Evolutionary conservation across 2,797 vertebrate genomes (phyloP), one percentile per base, ranked within the genome.

Genomic region (Silurus aristotelis): DNA sequence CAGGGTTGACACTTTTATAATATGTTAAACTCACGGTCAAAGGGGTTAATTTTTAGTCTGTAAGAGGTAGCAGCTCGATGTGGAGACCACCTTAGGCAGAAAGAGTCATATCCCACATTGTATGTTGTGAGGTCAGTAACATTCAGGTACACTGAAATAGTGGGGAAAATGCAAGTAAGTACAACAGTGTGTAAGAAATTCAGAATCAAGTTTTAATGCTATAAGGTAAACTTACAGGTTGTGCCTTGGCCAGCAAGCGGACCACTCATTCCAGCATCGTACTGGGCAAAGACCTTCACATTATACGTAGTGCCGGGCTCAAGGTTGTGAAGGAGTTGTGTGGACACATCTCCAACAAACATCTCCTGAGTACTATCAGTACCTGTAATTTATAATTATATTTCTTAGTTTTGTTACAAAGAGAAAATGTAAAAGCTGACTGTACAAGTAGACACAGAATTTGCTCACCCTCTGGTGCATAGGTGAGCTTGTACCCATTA

Each of bases 61-160:
- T 99, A 99, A n/a, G 98, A 99, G 22, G 97, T 97, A 70, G 98
- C 98, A 68, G 97, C 95, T 83, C 97, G 95, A 89, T 99, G 98
- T 87, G 97, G 95, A 2, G 96, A 94, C 98, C 98, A 99, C 83
- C 93, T 93, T 83, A 98, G 90, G 92, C 98, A 99, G 92, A 97
- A 97, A 0, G 94, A 93, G 87, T 99, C 96, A 89, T 97, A 97
- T 72, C 95, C 96, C 4, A 99, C 94, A 25, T 98, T 95, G 91
- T 98, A 98, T 78, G 94, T 97, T 90, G 87, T 96, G 91, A 99
- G 92, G 90, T 96, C 97, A 8, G 96, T 97, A 90, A 99, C 97
- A 73, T 99, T 99, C 92, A 99, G 94, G 93, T 97, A 99, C 84
- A 99, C 98, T 99, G 88, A 38, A 89, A 89, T 89, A 56, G 84